Conservation (phyloP, 2,888 invertebrate genomes). For the Phorcus lineatus region DNA sequence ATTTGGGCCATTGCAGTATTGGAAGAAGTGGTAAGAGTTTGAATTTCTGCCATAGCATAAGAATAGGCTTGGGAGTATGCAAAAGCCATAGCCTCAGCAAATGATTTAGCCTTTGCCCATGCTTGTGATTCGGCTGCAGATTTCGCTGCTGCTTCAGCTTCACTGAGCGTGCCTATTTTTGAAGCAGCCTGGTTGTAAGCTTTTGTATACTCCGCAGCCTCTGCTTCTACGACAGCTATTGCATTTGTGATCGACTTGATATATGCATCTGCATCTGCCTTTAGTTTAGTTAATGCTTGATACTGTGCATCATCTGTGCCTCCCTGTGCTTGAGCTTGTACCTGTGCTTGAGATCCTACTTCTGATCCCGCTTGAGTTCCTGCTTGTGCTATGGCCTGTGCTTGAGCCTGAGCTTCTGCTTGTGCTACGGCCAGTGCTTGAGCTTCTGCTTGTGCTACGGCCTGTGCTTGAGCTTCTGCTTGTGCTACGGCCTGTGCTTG, state of each 20-base stretch:
- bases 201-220: too few species aligned
- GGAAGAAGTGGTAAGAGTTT: neutral
- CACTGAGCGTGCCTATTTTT: too few species aligned
- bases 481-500: neutral
- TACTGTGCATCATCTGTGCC: neutral
- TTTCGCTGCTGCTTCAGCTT: too few species aligned
- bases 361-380: neutral
- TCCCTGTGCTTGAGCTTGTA: constrained; percentile 6
- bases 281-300: neutral
- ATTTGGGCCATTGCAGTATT: neutral
- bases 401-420: neutral
- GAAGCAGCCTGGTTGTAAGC: too few species aligned
- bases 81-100: neutral
- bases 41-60: neutral
- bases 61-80: neutral
- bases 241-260: too few species aligned
- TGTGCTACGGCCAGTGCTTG: neutral
- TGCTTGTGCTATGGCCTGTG: neutral
- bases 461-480: neutral
- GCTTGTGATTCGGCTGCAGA: neutral
- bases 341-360: neutral
- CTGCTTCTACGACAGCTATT: too few species aligned
- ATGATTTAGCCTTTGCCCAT: neutral
- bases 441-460: neutral
- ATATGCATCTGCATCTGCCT: too few species aligned